These are phyloP conservation scores for Actinopyga echinites DNA, from an alignment of 53 echinoderm and acorn worm genomes.

Conservation along the genomic window DNA sequence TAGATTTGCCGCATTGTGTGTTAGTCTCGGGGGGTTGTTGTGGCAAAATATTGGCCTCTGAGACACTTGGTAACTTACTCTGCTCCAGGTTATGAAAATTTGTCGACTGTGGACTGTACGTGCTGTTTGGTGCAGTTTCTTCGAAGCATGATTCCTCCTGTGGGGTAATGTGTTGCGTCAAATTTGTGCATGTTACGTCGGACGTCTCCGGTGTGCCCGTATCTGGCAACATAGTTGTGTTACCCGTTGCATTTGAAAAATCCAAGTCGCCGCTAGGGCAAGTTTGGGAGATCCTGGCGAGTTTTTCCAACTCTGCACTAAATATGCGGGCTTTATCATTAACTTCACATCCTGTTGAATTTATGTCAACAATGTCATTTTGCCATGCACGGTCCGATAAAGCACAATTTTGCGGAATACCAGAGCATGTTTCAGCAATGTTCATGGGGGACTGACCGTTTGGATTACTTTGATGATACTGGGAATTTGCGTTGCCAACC, in stretches of 20 bases:
- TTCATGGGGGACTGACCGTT: no score
- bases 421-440: background rate
- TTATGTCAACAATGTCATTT: slow-evolving; percentile 14
- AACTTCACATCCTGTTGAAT: slow-evolving; percentile 8
- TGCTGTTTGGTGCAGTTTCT: background rate
- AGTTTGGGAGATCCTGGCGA: slow-evolving; percentile 90
- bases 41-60: no score
- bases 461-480: no score
- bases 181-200: background rate
- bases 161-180: background rate
- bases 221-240: background rate
- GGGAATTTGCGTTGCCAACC: background rate
- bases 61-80: background rate
- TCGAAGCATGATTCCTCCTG: background rate
- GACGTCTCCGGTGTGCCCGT: background rate
- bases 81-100: background rate
- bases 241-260: background rate
- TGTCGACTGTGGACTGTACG: background rate
- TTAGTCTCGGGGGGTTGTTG: no score
- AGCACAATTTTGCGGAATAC: slow-evolving; percentile 3
- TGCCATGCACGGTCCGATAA: slow-evolving; percentile 19
- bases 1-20: no score
- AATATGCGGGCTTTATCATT: slow-evolving; percentile 65
- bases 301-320: slow-evolving; percentile 93
- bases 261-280: slow-evolving; percentile 65